These are phyloP conservation scores for Lichenostomus cassidix DNA, from an alignment of 2,113 vertebrate genomes.

Conservation along the genomic window DNA sequence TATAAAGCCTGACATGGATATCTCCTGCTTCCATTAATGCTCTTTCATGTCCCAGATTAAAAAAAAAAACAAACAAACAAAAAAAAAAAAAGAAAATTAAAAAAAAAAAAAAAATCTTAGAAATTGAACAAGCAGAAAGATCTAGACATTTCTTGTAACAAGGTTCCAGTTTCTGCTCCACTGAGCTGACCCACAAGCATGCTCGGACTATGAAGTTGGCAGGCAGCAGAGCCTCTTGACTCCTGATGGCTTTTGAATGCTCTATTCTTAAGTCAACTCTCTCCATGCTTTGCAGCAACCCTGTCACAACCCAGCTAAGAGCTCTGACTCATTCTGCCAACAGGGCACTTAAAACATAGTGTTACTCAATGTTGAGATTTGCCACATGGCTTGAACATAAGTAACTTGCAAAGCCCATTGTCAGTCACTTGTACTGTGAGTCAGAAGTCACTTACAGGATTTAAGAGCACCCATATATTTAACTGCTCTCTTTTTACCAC, in stretches of 20 bases:
- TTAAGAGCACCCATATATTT: conserved; percentile 14
- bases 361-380: neutral
- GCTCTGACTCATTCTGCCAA: neutral
- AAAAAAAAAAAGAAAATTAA: neutral
- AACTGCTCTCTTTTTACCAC: neutral
- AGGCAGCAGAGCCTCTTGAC: neutral
- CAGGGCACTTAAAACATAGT: neutral
- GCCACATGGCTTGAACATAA: neutral
- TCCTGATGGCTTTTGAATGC: neutral
- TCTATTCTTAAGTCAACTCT: neutral
- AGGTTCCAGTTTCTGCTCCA: neutral
- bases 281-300: neutral
- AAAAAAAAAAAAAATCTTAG: neutral
- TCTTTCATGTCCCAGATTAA: neutral
- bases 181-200: neutral
- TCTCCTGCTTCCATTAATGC: neutral
- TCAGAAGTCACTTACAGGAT: conserved; percentile 15
- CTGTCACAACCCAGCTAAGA: neutral
- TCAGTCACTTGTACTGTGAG: neutral
- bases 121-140: neutral
- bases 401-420: neutral
- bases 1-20: neutral
- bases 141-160: neutral
- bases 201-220: neutral
- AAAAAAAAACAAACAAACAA: neutral